Base-by-base conservation (phyloP, 2,797 vertebrate genomes). In the Dromococcyx pavoninus region DNA sequence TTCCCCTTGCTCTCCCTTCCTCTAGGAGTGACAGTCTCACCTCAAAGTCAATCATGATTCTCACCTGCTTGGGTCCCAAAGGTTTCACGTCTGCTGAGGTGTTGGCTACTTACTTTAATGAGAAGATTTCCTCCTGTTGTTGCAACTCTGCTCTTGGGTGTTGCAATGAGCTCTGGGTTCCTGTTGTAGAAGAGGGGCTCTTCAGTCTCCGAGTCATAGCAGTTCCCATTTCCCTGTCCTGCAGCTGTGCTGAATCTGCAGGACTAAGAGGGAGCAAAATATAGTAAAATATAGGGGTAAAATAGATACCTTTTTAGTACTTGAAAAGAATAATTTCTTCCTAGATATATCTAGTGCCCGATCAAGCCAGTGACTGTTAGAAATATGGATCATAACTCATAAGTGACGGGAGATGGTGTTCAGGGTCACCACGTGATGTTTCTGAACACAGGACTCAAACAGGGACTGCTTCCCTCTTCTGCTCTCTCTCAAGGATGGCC, bases 401-500 rank as follows among this genome's bases (percentile, higher is more conserved):
- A 91, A 74, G 80, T 39, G 92, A 93, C 3, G 0, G 70, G 88
- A 88, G 51, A 67, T 0, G 1, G 54, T 44, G 87, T 21, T 94
- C 82, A 89, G 95, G 80, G 95, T 88, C 44, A 0, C 76, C 66
- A 76, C 11, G 35, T 90, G 91, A 86, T 23, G 66, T 50, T 96
- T 76, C 80, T 94, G 91, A 91, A 61, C 89, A 65, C 32, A 88
- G 77, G 48, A 57, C 89, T 93, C 93, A 66, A 89, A 69, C 50
- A 89, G 91, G 72, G 92, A 87, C 91, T 67, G 91, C 44, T 94
- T 93, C 46, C 80, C 48, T 86, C 92, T 88, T 37, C 76, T 74
- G 57, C 83, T 79, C 86, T 89, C 90, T 67, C 94, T 88, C 94
- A 89, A 85, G 95, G 93, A 94, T 94, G 94, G 77, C 35, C 48